Evolutionary conservation across 2,797 vertebrate genomes (phyloP), one percentile per base, ranked within the genome.

Genomic region (Miichthys miiuy): DNA sequence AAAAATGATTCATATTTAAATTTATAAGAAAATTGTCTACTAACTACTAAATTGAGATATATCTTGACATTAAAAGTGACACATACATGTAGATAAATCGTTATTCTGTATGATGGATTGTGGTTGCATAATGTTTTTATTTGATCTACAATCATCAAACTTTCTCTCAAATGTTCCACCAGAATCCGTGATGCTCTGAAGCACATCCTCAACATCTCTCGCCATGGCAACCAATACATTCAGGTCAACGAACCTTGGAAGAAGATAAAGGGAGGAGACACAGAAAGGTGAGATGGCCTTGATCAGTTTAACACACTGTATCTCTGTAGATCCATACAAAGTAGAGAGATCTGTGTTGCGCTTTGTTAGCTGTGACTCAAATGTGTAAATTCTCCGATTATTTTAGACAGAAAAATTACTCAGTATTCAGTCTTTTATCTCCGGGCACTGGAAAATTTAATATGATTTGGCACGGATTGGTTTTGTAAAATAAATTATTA

Each of bases 211-310:
- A 96, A 95, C 91, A 97, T 99, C 79, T 99, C 98, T 86, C 97
- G 98, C 64, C 96, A 97, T 17, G 98, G 98, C 74, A 99, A 99
- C 89, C 98, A 99, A 83, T 99, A 99, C 89, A 98, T 99, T 88
- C 98, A 99, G 90, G 95, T 97, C 62, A 97, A 98, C 0, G 97
- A 99, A 85, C 98, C 98, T 25, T 99, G 98, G 98, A 99, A 97
- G 85, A 95, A 93, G 82, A 98, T 99, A 90, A 98, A 98, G 93
- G 98, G 97, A 18, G 91, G 62, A 0, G 96, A 96, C 2, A 20
- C 68, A 2, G 97, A 99, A 83, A 96, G 96, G 96, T 96, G 87
- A 89, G 89, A 68, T 41, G 44, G 20, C 27, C 60, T 34, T 51
- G 25, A 57, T 21, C 30, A 34, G 18, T 46, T 68, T 3, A 23